A percentile compares a stretch with the other conserved stretches of the same genome.
Evolutionary conservation across 2,888 invertebrate species (phyloP).

Genomic region (Dorcus parallelipipedus): DNA sequence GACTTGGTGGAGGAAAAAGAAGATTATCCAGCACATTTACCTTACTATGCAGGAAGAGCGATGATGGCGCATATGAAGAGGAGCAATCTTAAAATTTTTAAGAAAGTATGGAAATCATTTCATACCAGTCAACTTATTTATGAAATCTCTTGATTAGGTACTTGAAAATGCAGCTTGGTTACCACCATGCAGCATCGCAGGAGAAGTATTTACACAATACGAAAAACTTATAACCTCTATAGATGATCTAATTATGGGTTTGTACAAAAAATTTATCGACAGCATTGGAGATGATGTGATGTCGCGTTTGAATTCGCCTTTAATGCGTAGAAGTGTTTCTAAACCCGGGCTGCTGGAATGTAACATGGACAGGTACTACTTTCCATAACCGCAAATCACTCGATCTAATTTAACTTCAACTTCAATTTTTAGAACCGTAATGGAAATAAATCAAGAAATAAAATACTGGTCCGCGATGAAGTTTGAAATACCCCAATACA

Average conservation of each 20-base stretch:
- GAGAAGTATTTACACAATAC: slow-evolving; percentile 68
- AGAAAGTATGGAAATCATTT: slow-evolving; percentile 48
- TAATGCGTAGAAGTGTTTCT: slow-evolving; percentile 66
- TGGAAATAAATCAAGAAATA: slow-evolving; percentile 70
- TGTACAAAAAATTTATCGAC: slow-evolving; percentile 57
- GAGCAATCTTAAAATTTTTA: slow-evolving; percentile 58
- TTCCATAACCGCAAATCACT: not conserved
- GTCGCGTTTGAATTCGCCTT: slow-evolving; percentile 62
- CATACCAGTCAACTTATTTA: not conserved
- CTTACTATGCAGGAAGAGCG: slow-evolving; percentile 71
- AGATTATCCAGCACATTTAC: slow-evolving; percentile 63
- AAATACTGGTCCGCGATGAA: slow-evolving; percentile 69
- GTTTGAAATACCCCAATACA: slow-evolving; percentile 66
- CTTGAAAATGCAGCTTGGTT: slow-evolving; percentile 76
- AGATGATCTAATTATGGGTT: slow-evolving; percentile 53
- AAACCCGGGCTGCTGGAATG: slow-evolving; percentile 69
- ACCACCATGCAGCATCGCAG: slow-evolving; percentile 68
- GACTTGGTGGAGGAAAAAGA: slow-evolving; percentile 62
- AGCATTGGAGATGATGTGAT: slow-evolving; percentile 57
- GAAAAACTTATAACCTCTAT: slow-evolving; percentile 60
- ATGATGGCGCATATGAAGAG: slow-evolving; percentile 65
- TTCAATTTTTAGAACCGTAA: slow-evolving; percentile 52
- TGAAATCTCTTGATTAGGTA: slow-evolving; percentile 45
- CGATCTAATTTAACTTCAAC: not conserved
- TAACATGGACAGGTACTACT: slow-evolving; percentile 69